Percentiles rank a stretch among this genome's conserved stretches.
phyloP scores from a whole-genome alignment of 2,797 vertebrate genomes.

The Manis javanica region DNA sequence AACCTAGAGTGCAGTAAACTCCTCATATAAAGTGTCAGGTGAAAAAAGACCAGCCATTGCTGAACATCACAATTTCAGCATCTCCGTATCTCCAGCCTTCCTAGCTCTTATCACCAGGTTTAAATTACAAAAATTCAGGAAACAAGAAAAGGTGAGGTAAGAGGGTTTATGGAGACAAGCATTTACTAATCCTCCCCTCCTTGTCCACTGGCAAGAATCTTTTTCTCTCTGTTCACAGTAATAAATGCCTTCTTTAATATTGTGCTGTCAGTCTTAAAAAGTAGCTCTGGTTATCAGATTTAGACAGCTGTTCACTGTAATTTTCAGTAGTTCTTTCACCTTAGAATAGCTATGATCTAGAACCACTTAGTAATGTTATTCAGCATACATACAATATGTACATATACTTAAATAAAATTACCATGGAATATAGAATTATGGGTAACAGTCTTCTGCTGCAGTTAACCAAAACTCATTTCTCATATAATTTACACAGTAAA shows the following conservation, averaged over 20 bases:
- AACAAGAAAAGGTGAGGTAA: not conserved
- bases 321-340: constrained; percentile 7
- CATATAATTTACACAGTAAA: not conserved
- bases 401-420: not conserved
- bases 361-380: not conserved
- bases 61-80: not conserved
- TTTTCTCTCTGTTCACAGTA: not conserved
- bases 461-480: not conserved
- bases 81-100: not conserved
- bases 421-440: not conserved
- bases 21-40: not conserved
- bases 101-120: not conserved
- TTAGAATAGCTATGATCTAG: not conserved
- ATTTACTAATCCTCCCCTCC: not conserved
- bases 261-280: constrained; percentile 11
- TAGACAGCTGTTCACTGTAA: constrained; percentile 1
- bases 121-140: not conserved
- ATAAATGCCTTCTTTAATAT: not conserved
- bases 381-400: not conserved
- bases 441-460: not conserved
- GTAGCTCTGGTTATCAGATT: not conserved
- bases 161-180: not conserved
- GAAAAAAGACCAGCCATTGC: not conserved
- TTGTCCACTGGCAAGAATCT: not conserved
- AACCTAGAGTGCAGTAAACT: not conserved